These are phyloP conservation scores for Ceraclea dissimilis DNA, from an alignment of 2,888 invertebrate genomes.

Conservation along the genomic window DNA sequence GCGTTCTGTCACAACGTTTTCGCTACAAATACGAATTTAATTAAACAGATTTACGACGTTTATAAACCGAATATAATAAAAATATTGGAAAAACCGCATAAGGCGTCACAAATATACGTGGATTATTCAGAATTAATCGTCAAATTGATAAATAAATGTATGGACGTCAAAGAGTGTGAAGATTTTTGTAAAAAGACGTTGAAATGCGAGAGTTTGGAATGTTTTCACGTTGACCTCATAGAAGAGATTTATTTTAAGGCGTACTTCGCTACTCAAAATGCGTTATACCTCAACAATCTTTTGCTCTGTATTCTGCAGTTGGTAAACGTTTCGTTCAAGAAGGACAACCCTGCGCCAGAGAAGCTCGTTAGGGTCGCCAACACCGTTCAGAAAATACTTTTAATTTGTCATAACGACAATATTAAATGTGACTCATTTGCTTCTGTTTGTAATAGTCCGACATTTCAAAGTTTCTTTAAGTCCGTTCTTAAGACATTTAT, in stretches of 20 bases:
- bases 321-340: slow-evolving; percentile 43
- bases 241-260: slow-evolving; percentile 49
- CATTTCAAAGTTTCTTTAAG: slow-evolving; percentile 56
- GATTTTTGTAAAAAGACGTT: slow-evolving; percentile 51
- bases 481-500: slow-evolving; percentile 60
- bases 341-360: slow-evolving; percentile 22
- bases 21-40: slow-evolving; percentile 39
- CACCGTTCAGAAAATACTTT: slow-evolving; percentile 27
- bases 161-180: slow-evolving; percentile 49
- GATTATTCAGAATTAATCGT: slow-evolving; percentile 52
- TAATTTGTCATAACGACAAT: slow-evolving; percentile 26
- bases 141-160: slow-evolving; percentile 52
- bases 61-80: slow-evolving; percentile 57
- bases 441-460: slow-evolving; percentile 40
- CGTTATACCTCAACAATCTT: slow-evolving; percentile 35
- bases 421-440: slow-evolving; percentile 32
- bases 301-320: slow-evolving; percentile 50
- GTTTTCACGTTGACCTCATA: slow-evolving; percentile 50
- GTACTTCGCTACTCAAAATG: slow-evolving; percentile 28
- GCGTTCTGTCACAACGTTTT: slow-evolving; percentile 38
- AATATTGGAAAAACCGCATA: slow-evolving; percentile 60
- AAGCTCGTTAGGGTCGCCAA: slow-evolving; percentile 25
- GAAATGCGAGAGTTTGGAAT: slow-evolving; percentile 55
- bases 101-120: slow-evolving; percentile 57
- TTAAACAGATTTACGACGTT: slow-evolving; percentile 48